Conservation (phyloP, 2,888 invertebrate genomes). For the Orthonevra nobilis region DNA sequence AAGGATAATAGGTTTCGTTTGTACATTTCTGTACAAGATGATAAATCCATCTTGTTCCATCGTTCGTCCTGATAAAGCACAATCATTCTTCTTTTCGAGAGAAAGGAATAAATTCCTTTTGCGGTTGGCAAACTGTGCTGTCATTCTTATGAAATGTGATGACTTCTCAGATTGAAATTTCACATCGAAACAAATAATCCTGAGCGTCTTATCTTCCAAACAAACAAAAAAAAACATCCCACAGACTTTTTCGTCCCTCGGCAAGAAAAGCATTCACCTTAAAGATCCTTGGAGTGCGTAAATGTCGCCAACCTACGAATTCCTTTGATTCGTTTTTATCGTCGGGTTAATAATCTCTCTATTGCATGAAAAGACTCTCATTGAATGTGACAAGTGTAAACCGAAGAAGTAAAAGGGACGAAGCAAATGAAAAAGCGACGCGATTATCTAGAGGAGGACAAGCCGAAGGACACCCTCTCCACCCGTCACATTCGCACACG, state of each 20-base stretch:
- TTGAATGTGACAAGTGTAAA: constrained; percentile 57
- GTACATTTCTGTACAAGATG: constrained; percentile 10
- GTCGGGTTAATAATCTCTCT: constrained; percentile 67
- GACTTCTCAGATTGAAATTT: constrained; percentile 54
- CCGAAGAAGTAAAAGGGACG: constrained; percentile 4
- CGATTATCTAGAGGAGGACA: constrained; percentile 64
- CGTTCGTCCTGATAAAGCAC: neutral
- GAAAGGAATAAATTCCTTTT: neutral
- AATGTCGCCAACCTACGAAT: constrained; percentile 55
- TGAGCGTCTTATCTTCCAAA: constrained; percentile 16
- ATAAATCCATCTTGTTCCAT: constrained; percentile 23
- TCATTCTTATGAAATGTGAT: constrained; percentile 45
- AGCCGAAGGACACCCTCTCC: constrained; percentile 40
- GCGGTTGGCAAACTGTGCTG: constrained; percentile 1
- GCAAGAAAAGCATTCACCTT: too few species aligned
- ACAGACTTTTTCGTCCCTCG: too few species aligned
- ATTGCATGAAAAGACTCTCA: constrained; percentile 55
- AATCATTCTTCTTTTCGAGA: constrained; percentile 6
- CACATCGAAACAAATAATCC: constrained; percentile 51
- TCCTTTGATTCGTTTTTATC: constrained; percentile 63
- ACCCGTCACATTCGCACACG: neutral
- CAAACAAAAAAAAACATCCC: constrained; percentile 13
- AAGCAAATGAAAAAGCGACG: constrained; percentile 39
- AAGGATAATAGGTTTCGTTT: constrained; percentile 3
- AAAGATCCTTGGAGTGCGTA: constrained; percentile 43